These are phyloP conservation scores for Lanius ludovicianus DNA, from an alignment of 2,113 vertebrate species.

Conservation along the genomic window DNA sequence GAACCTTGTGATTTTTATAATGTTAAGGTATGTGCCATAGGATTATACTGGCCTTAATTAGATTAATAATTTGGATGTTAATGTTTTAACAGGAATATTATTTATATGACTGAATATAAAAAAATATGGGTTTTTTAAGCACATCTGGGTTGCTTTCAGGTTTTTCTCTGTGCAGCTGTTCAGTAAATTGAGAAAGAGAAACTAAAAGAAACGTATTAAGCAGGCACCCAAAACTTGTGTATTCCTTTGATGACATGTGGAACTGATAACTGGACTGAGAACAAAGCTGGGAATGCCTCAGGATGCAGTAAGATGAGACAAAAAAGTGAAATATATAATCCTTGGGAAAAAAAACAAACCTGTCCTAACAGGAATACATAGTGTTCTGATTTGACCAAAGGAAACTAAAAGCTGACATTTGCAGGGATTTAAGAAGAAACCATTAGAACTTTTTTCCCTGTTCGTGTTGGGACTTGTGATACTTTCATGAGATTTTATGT, in stretches of 20 bases:
- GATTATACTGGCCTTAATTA: neutral
- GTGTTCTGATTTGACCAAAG: neutral
- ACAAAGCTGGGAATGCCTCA: neutral
- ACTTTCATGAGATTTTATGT: neutral
- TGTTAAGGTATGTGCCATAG: neutral
- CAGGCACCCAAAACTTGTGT: neutral
- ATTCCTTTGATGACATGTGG: neutral
- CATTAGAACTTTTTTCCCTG: neutral
- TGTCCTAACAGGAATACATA: neutral
- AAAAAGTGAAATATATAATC: neutral
- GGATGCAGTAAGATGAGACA: neutral
- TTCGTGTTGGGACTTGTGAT: neutral
- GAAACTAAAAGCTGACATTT: neutral
- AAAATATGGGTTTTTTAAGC: neutral
- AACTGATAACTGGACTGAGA: neutral
- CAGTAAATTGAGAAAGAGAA: neutral
- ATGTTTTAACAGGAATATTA: neutral
- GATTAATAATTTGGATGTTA: neutral
- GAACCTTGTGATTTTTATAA: neutral
- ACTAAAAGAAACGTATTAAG: neutral
- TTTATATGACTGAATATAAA: neutral
- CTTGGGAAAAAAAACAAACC: neutral
- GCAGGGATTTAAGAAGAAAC: neutral
- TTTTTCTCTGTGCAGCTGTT: neutral
- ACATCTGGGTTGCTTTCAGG: neutral